phyloP scores from a whole-genome alignment of 2,888 invertebrate species.

The Congeria kusceri region DNA sequence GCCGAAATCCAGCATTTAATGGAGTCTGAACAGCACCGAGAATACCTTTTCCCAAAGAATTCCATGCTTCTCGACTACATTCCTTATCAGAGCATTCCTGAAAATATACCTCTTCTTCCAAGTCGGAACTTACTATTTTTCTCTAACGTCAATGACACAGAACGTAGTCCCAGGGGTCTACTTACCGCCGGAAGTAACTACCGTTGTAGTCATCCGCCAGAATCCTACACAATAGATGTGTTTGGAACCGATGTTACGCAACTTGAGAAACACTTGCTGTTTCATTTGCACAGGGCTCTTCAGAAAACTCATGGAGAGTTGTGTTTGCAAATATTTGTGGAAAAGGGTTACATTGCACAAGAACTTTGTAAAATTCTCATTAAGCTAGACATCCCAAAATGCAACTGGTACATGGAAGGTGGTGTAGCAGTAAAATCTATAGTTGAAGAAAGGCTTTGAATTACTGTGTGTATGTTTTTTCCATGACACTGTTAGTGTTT shows the following conservation, averaged over 20 bases:
- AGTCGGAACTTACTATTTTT: constrained; percentile 38
- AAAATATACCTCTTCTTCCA: constrained; percentile 29
- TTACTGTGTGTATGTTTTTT: no score
- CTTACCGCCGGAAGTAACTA: constrained; percentile 50
- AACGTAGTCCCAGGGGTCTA: no score
- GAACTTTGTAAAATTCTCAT: constrained; percentile 35
- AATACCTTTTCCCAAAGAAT: constrained; percentile 35
- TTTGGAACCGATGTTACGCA: constrained; percentile 34
- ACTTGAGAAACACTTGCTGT: constrained; percentile 33
- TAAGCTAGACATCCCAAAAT: constrained; percentile 40
- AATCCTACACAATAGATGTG: constrained; percentile 52
- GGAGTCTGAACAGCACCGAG: no score
- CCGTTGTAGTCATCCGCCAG: constrained; percentile 40
- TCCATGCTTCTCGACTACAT: constrained; percentile 40
- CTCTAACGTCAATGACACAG: constrained; percentile 36
- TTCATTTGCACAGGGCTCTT: constrained; percentile 42
- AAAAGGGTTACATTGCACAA: constrained; percentile 51
- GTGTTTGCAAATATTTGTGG: constrained; percentile 58
- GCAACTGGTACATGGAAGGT: constrained; percentile 49
- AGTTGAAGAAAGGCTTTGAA: constrained; percentile 37
- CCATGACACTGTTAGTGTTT: no score
- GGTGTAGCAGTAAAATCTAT: constrained; percentile 44
- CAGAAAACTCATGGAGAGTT: constrained; percentile 9
- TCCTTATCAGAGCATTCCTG: constrained; percentile 17
- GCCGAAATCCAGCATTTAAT: no score